These are phyloP conservation scores for Monochamus alternatus DNA, from an alignment of 2,888 invertebrate genomes.

Conservation along the genomic window DNA sequence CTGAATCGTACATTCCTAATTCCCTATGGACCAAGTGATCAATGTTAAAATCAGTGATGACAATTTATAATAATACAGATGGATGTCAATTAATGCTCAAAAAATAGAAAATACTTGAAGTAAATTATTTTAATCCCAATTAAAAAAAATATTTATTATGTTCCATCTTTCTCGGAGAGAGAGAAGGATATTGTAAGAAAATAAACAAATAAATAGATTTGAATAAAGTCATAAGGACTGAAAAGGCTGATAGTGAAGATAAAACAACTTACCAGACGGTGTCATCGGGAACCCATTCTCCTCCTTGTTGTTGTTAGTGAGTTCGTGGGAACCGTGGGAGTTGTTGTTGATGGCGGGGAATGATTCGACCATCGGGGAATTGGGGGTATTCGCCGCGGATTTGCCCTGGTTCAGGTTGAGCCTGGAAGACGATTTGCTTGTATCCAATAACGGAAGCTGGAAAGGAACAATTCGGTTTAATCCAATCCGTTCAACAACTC, in stretches of 20 bases:
- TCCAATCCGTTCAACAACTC: not conserved
- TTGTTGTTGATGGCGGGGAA: slow-evolving; percentile 69
- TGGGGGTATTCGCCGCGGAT: slow-evolving; percentile 61
- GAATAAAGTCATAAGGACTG: not conserved
- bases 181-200: too few species aligned
- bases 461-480: not conserved
- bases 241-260: not conserved
- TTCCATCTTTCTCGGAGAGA: too few species aligned
- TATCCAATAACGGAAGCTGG: slow-evolving; percentile 68
- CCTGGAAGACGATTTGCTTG: slow-evolving; percentile 66
- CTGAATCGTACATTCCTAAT: too few species aligned
- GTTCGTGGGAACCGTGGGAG: slow-evolving; percentile 61
- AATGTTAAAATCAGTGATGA: too few species aligned
- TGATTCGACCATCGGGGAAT: slow-evolving; percentile 65
- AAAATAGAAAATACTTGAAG: too few species aligned
- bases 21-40: too few species aligned
- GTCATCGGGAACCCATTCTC: slow-evolving; percentile 66
- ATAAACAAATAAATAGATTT: not conserved
- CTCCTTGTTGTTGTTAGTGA: slow-evolving; percentile 65
- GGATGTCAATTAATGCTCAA: too few species aligned
- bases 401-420: slow-evolving; percentile 65
- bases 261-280: slow-evolving; percentile 64
- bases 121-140: too few species aligned
- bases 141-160: too few species aligned
- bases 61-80: too few species aligned